phyloP scores from a whole-genome alignment of 37 sponge, comb jelly and placozoan species.

The Spongia lamella region DNA sequence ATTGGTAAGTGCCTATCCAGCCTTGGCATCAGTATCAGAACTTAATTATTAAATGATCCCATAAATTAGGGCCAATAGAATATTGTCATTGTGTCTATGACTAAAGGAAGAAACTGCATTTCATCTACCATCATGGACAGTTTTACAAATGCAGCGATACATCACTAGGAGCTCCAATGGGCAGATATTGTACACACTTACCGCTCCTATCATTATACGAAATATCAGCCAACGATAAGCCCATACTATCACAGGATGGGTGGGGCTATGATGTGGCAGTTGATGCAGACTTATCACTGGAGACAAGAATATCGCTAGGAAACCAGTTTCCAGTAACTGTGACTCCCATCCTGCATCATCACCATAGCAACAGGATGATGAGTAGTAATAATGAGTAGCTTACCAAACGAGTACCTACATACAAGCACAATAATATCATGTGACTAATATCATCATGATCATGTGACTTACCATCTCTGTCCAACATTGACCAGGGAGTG shows the following conservation, averaged over 20 bases:
- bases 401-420: constrained; percentile 75
- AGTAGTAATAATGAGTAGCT: constrained; percentile 12
- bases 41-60: too few species aligned
- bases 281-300: constrained; percentile 69
- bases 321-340: constrained; percentile 91
- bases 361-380: neutral
- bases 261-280: constrained; percentile 70
- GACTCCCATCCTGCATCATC: constrained; percentile 86
- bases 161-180: neutral
- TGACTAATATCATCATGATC: too few species aligned
- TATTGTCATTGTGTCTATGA: neutral
- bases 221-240: constrained; percentile 89
- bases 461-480: constrained; percentile 83
- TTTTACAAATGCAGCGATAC: neutral
- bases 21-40: too few species aligned
- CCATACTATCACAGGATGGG: constrained; percentile 61
- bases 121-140: neutral
- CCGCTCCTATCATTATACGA: constrained; percentile 93
- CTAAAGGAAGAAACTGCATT: neutral
- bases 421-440: too few species aligned
- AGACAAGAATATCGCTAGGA: constrained; percentile 84
- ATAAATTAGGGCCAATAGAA: too few species aligned
- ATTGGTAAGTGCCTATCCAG: too few species aligned
- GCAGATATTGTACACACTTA: constrained; percentile 22
- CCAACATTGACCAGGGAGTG: constrained; percentile 90